Conservation (phyloP, 2,888 invertebrate genomes). For the Griposia aprilina region DNA sequence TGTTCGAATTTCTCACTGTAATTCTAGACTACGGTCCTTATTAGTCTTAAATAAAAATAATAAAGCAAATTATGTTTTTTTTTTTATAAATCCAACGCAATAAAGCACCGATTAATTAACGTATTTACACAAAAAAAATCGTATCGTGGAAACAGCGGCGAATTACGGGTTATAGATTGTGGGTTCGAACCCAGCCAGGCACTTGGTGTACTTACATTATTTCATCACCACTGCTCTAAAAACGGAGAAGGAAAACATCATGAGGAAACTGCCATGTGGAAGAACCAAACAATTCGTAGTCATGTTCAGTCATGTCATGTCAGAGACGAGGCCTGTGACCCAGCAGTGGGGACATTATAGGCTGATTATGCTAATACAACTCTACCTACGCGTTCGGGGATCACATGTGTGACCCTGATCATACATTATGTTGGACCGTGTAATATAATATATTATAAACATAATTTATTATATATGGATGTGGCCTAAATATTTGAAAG, state of each 20-base stretch:
- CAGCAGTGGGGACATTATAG: background rate
- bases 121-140: too few species aligned
- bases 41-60: too few species aligned
- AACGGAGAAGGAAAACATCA: background rate
- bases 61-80: too few species aligned
- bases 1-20: too few species aligned
- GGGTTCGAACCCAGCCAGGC: background rate
- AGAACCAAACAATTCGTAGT: background rate
- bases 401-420: background rate
- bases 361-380: background rate
- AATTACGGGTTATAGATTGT: background rate
- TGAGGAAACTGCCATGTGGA: background rate
- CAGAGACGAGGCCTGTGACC: background rate
- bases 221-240: background rate
- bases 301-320: too few species aligned
- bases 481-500: slow-evolving; percentile 1
- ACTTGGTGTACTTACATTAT: background rate
- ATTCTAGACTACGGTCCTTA: too few species aligned
- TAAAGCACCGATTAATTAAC: too few species aligned
- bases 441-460: background rate
- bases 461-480: background rate
- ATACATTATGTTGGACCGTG: background rate
- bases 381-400: background rate
- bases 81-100: too few species aligned
- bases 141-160: background rate